Evolutionary conservation across 2,797 vertebrate genomes (phyloP).

Genomic region (Mus spretus): DNA sequence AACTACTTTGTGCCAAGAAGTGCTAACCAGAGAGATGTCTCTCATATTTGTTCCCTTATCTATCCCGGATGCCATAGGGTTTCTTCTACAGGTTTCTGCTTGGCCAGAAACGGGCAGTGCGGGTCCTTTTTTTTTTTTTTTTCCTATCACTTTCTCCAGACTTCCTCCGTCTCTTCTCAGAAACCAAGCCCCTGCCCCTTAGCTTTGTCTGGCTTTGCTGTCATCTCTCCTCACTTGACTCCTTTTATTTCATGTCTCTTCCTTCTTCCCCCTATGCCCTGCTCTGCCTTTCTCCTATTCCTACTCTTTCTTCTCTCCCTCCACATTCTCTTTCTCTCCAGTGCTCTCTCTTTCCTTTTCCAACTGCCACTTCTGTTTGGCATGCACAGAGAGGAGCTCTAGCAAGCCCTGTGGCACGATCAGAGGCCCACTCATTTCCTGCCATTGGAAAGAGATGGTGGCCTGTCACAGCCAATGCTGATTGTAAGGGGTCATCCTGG

Average conservation of each 20-base stretch:
- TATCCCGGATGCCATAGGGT: neutral
- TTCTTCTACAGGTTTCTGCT: neutral
- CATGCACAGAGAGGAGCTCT: neutral
- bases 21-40: neutral
- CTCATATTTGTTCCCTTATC: constrained; percentile 34
- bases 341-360: neutral
- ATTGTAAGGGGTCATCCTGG: neutral
- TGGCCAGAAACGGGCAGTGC: neutral
- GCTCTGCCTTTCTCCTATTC: neutral
- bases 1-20: neutral
- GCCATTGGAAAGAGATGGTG: constrained; percentile 25
- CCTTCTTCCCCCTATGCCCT: neutral
- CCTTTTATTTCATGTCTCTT: neutral
- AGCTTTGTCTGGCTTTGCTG: neutral
- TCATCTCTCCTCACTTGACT: neutral
- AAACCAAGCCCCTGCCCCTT: neutral
- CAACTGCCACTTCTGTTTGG: neutral
- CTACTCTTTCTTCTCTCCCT: neutral
- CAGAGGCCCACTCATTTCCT: neutral
- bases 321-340: neutral
- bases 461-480: neutral
- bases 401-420: neutral
- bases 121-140: neutral
- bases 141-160: neutral
- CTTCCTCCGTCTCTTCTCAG: neutral